Evolutionary conservation across 2,113 vertebrate species (phyloP).

Genomic region (Neopipo cinnamomea): DNA sequence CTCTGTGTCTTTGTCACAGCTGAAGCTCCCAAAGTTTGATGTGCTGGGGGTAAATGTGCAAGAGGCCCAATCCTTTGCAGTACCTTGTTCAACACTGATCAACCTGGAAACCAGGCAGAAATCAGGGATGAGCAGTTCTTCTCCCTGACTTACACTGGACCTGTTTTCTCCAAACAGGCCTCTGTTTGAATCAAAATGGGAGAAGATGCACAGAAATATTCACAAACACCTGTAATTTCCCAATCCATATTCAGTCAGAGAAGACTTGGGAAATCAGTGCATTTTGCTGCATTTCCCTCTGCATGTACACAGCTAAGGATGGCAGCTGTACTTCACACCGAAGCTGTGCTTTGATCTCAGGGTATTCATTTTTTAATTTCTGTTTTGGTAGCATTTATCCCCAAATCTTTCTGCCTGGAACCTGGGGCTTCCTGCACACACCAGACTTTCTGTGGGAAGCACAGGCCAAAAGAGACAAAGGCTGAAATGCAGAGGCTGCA

Average conservation of each 20-base stretch:
- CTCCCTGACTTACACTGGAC: neutral
- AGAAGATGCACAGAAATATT: neutral
- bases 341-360: neutral
- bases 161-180: neutral
- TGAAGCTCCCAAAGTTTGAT: neutral
- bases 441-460: neutral
- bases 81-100: neutral
- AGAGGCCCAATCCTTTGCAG: neutral
- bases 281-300: neutral
- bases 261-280: neutral
- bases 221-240: neutral
- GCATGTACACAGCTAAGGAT: neutral
- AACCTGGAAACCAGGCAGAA: neutral
- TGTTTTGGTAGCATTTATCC: slow-evolving; percentile 11
- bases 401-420: neutral
- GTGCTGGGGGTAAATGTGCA: neutral
- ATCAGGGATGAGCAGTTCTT: neutral
- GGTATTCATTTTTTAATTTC: neutral
- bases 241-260: neutral
- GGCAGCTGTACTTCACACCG: neutral
- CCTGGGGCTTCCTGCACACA: neutral
- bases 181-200: neutral
- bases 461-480: neutral
- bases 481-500: neutral
- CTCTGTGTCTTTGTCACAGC: neutral